These are phyloP conservation scores for Lutjanus argentimaculatus DNA, from an alignment of 2,797 vertebrate species.

Conservation along the genomic window DNA sequence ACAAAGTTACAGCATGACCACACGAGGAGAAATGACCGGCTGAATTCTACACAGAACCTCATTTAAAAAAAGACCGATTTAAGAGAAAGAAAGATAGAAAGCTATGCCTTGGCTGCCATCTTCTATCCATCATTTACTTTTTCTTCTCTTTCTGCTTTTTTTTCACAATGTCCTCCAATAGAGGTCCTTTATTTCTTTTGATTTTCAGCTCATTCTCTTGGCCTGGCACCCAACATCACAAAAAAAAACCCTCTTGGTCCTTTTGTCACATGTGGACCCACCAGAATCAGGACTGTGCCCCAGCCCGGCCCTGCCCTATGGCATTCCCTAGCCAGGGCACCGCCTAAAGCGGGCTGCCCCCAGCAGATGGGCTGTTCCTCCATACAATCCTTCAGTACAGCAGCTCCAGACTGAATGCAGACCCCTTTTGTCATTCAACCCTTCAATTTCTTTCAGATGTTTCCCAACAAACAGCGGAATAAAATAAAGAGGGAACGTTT, in stretches of 20 bases:
- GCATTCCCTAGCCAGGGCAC: slow-evolving; percentile 71
- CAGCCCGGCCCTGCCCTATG: slow-evolving; percentile 57
- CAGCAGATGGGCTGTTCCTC: slow-evolving; percentile 81
- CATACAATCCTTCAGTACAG: slow-evolving; percentile 75
- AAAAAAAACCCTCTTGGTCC: slow-evolving; percentile 33
- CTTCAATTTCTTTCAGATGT: slow-evolving; percentile 88
- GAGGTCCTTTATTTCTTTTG: slow-evolving; percentile 45
- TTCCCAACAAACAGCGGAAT: slow-evolving; percentile 87
- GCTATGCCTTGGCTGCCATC: slow-evolving; percentile 17
- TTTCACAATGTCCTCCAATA: background rate
- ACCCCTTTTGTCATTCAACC: slow-evolving; percentile 81
- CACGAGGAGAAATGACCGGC: slow-evolving; percentile 8
- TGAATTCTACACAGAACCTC: slow-evolving; percentile 14
- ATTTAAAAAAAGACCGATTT: slow-evolving; percentile 13
- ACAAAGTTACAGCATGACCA: slow-evolving; percentile 43
- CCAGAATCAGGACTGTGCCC: slow-evolving; percentile 60
- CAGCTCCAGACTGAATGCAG: slow-evolving; percentile 78
- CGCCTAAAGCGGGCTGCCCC: slow-evolving; percentile 67
- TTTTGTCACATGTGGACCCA: slow-evolving; percentile 64
- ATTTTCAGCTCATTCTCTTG: slow-evolving; percentile 56
- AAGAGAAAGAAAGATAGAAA: background rate
- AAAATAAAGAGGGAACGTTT: slow-evolving; percentile 82
- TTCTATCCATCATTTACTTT: slow-evolving; percentile 46
- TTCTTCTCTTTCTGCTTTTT: slow-evolving; percentile 4
- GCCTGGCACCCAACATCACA: slow-evolving; percentile 48